Evolutionary conservation across 2,797 vertebrate genomes (phyloP).

Genomic region (Arvicola amphibius): DNA sequence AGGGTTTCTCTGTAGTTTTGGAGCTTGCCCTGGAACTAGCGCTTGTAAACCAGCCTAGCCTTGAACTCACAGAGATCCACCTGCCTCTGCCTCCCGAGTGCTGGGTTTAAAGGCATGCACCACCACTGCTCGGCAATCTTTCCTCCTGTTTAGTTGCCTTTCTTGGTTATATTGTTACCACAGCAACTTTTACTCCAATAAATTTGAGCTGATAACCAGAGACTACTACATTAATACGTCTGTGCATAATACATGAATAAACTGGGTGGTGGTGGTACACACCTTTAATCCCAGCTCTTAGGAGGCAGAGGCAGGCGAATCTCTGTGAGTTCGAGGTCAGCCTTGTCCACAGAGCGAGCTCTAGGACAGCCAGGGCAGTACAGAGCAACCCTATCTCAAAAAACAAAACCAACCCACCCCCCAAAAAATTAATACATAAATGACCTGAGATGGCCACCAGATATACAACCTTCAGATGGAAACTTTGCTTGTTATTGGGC

Average conservation of each 20-base stretch:
- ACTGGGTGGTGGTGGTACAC: not conserved
- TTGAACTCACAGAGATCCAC: too few species aligned
- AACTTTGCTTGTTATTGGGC: not conserved
- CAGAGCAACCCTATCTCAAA: not conserved
- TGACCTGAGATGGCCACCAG: not conserved
- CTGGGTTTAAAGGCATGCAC: too few species aligned
- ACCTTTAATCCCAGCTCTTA: not conserved
- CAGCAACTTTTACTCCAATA: not conserved
- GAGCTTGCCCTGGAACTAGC: too few species aligned
- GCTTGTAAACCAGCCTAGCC: too few species aligned
- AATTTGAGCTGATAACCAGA: not conserved
- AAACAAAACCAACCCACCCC: not conserved
- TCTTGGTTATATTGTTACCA: not conserved
- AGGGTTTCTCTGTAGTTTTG: too few species aligned
- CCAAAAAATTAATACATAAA: not conserved
- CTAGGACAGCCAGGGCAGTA: not conserved
- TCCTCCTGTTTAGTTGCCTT: not conserved
- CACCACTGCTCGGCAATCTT: too few species aligned
- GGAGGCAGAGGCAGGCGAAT: not conserved
- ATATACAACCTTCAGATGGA: not conserved
- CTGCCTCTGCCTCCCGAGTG: too few species aligned
- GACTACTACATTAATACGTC: not conserved
- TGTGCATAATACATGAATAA: not conserved
- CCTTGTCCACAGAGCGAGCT: not conserved
- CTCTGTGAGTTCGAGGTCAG: not conserved